phyloP scores from a whole-genome alignment of 2,888 invertebrate species.

The Salticus scenicus region DNA sequence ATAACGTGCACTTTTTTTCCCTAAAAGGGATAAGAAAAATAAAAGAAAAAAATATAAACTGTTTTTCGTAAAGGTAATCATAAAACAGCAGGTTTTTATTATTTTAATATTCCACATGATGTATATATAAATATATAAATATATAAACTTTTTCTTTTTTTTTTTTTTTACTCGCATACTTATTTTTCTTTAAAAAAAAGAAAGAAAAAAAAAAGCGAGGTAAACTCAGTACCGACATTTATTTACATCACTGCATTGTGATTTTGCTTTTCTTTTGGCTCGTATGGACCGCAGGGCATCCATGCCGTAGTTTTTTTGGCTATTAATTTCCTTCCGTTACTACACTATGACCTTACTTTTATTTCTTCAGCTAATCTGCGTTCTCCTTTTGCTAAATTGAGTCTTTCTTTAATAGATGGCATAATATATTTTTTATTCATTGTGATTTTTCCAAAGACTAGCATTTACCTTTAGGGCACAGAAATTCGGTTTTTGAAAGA shows the following conservation, averaged over 20 bases:
- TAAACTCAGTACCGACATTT: slow-evolving; percentile 35
- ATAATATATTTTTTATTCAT: too few relatives aligned
- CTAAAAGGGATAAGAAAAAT: background rate
- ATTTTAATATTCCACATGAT: background rate
- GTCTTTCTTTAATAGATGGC: too few relatives aligned
- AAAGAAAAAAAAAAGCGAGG: background rate
- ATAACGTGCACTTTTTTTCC: background rate
- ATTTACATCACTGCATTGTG: slow-evolving; percentile 31
- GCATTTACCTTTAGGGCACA: too few relatives aligned
- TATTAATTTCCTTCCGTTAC: slow-evolving; percentile 49
- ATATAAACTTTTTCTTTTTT: background rate
- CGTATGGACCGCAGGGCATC: slow-evolving; percentile 19
- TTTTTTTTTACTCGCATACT: background rate
- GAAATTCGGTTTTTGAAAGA: too few relatives aligned
- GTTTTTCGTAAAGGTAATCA: background rate
- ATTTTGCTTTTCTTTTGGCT: slow-evolving; percentile 9
- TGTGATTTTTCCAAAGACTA: too few relatives aligned
- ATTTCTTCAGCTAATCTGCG: background rate
- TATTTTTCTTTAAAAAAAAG: slow-evolving; percentile 28
- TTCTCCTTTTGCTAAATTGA: too few relatives aligned
- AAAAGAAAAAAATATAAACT: background rate
- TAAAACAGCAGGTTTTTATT: background rate
- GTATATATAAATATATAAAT: background rate
- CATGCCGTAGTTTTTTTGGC: slow-evolving; percentile 43
- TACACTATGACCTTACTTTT: background rate